Base-by-base conservation (phyloP, 2,888 invertebrate species). In the Lissonota sp. region DNA sequence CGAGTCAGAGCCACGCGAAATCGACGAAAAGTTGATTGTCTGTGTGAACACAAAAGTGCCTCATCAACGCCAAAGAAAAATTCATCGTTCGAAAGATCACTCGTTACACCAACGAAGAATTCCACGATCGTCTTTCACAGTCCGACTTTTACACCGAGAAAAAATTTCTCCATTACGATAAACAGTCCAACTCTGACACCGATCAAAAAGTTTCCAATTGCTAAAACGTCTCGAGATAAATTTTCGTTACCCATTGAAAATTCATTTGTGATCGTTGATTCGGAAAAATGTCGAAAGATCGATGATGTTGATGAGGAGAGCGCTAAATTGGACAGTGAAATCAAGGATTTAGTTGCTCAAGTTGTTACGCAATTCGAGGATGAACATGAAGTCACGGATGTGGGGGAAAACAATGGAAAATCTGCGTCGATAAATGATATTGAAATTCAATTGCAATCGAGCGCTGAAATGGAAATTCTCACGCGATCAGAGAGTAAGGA, bases 281-380 rank as follows among this genome's bases (percentile, higher is more conserved):
- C 62, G 7, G 5, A 0, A 4, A 39, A 55, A 0, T 26, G 1
- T 26, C 26, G 26, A 26, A 26, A 26, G 26, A 26, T 26, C 26
- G 26, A 26, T 3, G 51, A 67, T 10, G 42, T 14, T 8, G 63
- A 53, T 0, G 49, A 62, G 5, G 40, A 67, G 0, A 49, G 53
- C 42, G 12, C 46, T 12, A 14, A 42, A 37, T 40, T 62, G 8
- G 63, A 74, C 44, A 46, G 39, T 40, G 58, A 74, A 4, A 70
- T 53, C 16, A 51, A 53, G 0, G 37, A 66, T 4, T 53, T 16
- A 10, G 53, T 46, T 6, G 44, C 64, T n/a, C 53, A 64, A 16
- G 10, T 53, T 8, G 37, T 46, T 12, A 26, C 5, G 4, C 53
- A 64, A 37, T 12, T 51, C 14, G 46, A 53, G 4, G 46, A 49